A percentile compares a stretch with the other conserved stretches of the same genome.
phyloP scores from a whole-genome alignment of 2,113 vertebrate genomes.

The Microcebus murinus region DNA sequence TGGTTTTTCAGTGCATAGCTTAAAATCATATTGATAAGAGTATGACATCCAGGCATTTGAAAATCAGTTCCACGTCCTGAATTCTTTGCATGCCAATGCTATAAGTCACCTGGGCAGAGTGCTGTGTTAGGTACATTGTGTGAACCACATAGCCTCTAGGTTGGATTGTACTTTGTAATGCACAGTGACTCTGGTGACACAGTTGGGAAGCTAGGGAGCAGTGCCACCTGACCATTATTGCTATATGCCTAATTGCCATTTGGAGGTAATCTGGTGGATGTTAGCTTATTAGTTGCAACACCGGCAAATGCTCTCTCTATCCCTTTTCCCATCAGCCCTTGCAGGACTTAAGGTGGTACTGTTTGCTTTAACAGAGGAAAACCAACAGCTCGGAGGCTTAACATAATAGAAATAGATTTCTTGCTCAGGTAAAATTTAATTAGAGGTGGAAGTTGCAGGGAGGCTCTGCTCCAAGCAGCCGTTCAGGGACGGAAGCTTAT shows the following conservation, averaged over 20 bases:
- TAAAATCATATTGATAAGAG: conserved; percentile 41
- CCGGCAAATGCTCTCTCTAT: neutral
- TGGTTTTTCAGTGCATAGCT: conserved; percentile 33
- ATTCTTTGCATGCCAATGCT: neutral
- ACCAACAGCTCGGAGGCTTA: neutral
- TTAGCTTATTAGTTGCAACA: neutral
- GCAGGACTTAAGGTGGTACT: neutral
- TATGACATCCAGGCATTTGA: conserved; percentile 17
- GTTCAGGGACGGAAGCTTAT: neutral
- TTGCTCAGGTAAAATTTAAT: neutral
- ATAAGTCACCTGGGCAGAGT: neutral
- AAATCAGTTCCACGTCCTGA: conserved; percentile 7
- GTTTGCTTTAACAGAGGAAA: neutral
- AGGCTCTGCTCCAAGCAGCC: neutral
- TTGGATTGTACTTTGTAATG: neutral
- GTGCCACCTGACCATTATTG: neutral
- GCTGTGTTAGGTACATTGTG: too few species aligned
- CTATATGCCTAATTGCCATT: neutral
- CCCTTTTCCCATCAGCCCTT: neutral
- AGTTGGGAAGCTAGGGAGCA: neutral
- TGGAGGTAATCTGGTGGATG: neutral
- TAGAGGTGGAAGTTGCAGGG: neutral
- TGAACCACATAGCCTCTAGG: neutral
- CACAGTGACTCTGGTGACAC: neutral
- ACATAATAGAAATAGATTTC: neutral